phyloP scores from a whole-genome alignment of 1,140 invertebrate genomes.

The Drosophila murphyi region DNA sequence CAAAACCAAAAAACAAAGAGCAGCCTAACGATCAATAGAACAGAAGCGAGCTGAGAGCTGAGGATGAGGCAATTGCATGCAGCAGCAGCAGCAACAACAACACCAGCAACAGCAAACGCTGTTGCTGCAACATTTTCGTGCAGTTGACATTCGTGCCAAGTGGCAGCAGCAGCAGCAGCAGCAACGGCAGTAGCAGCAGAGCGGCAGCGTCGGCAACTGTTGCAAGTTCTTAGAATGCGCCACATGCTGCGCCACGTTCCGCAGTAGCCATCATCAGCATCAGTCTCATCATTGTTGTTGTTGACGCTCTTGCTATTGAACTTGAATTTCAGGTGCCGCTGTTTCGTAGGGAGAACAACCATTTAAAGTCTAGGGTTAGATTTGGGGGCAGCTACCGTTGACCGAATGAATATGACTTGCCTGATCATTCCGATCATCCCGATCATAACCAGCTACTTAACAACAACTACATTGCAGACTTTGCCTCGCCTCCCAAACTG shows the following conservation, averaged over 20 bases:
- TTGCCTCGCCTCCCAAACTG: background rate
- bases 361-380: conserved; percentile 34
- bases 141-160: conserved; percentile 80
- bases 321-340: conserved; percentile 76
- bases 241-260: conserved; percentile 79
- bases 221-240: conserved; percentile 80
- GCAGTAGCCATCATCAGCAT: conserved; percentile 25
- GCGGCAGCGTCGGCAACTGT: conserved; percentile 66
- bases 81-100: conserved; percentile 40
- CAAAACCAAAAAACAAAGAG: conserved; percentile 45
- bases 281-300: conserved; percentile 3
- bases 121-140: conserved; percentile 76
- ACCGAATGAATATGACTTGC: background rate
- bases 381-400: conserved; percentile 27
- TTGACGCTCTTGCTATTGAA: conserved; percentile 64
- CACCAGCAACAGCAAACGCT: conserved; percentile 44
- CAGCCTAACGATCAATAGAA: conserved; percentile 81
- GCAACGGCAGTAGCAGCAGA: conserved; percentile 21
- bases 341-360: conserved; percentile 19
- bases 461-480: background rate
- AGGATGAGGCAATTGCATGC: conserved; percentile 58
- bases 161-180: conserved; percentile 50
- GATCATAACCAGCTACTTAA: background rate
- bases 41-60: conserved; percentile 63
- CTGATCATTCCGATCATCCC: background rate